Evolutionary conservation across 2,113 vertebrate genomes (phyloP).

Genomic region (Plectropomus leopardus): DNA sequence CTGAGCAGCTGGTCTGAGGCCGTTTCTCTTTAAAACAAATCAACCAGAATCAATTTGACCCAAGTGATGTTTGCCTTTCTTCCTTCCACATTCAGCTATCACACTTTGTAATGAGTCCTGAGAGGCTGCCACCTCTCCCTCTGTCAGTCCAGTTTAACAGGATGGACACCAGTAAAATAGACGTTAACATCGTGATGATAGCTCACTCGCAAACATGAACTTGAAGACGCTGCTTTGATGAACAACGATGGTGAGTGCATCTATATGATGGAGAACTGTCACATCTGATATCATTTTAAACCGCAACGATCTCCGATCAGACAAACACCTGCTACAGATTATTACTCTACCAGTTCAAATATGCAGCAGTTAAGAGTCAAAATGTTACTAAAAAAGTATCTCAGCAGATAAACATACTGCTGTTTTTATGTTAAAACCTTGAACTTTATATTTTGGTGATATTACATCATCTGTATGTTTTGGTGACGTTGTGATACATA

Average conservation of each 20-base stretch:
- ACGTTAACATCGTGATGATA: constrained; percentile 21
- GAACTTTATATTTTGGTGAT: background rate
- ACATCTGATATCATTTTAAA: background rate
- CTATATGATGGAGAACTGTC: background rate
- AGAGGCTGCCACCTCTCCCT: constrained; percentile 44
- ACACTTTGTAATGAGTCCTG: constrained; percentile 48
- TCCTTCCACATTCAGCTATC: constrained; percentile 46
- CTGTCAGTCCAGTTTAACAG: constrained; percentile 28
- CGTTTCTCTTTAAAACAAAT: constrained; percentile 75
- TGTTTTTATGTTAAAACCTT: background rate
- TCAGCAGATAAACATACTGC: background rate
- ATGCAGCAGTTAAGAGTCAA: background rate
- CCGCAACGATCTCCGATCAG: background rate
- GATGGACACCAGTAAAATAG: constrained; percentile 36
- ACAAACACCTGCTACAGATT: background rate
- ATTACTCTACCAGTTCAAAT: background rate
- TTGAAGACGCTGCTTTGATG: constrained; percentile 32
- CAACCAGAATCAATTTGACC: constrained; percentile 74
- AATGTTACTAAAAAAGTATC: background rate
- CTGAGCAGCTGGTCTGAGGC: constrained; percentile 34
- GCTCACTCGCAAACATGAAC: constrained; percentile 12
- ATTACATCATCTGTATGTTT: constrained; percentile 11
- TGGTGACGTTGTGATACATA: background rate
- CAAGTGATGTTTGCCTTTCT: constrained; percentile 72
- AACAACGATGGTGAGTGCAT: constrained; percentile 56